Evolutionary conservation across 2,888 invertebrate species (phyloP).

Genomic region (Cataglyphis cursor): DNA sequence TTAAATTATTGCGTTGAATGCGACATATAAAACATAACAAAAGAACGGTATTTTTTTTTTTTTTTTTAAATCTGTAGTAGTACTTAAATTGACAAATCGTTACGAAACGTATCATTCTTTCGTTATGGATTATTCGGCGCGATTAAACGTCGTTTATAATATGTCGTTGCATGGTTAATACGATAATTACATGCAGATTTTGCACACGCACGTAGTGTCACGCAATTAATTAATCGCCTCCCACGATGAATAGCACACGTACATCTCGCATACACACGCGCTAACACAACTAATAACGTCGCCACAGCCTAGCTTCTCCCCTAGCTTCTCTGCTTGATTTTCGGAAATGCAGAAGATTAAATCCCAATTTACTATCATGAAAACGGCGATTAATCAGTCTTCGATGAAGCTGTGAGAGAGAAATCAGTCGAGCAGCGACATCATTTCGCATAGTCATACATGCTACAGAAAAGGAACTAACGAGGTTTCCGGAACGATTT

Average conservation of each 20-base stretch:
- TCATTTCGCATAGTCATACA: constrained; percentile 56
- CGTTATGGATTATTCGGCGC: constrained; percentile 59
- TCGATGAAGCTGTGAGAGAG: not conserved
- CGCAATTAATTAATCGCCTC: constrained; percentile 62
- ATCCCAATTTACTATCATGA: not conserved
- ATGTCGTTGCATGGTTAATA: constrained; percentile 70
- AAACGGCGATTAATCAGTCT: not conserved
- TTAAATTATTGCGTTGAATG: constrained; percentile 29
- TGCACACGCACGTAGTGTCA: constrained; percentile 55
- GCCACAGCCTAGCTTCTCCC: constrained; percentile 17
- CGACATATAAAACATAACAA: not conserved
- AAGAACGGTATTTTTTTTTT: not conserved
- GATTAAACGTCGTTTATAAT: constrained; percentile 66
- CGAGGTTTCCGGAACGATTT: constrained; percentile 53
- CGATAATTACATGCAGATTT: constrained; percentile 72
- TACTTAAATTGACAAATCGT: constrained; percentile 21
- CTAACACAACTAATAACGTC: constrained; percentile 51
- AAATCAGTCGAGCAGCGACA: constrained; percentile 20
- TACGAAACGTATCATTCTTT: constrained; percentile 32
- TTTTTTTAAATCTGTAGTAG: not conserved
- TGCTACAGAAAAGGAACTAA: constrained; percentile 73
- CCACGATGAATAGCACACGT: constrained; percentile 48
- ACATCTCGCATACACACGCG: constrained; percentile 35
- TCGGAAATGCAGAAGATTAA: constrained; percentile 6
- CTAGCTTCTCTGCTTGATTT: not conserved